Evolutionary conservation across 2,113 vertebrate genomes (phyloP), one percentile per base, ranked within the genome.

Genomic region (Plecotus auritus): DNA sequence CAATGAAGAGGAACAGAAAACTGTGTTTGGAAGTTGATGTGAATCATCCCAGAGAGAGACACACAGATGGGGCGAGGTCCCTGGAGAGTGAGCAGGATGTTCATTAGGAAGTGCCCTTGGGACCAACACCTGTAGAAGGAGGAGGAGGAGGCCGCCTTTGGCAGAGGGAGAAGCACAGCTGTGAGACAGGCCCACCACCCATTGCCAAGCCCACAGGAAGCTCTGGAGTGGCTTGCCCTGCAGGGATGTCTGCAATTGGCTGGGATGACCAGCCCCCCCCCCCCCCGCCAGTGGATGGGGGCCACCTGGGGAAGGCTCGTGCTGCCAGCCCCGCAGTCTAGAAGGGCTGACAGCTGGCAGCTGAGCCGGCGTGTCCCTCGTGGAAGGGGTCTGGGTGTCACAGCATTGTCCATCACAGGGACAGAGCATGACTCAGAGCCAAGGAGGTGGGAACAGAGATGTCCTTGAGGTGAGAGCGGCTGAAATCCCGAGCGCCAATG

Each of bases 311-410:
- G 72, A 32, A 42, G 47, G 45, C 0, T 22, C 17, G 56, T 76
- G 98, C 98, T 51, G 28, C 98, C 97, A 32, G 4, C 0, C 28
- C 42, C 49, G 30, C 67, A 26, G n/a, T 47, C 18, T 2, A 14
- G 59, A 74, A 7, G 10, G 61, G 64, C 7, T 1, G 32, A 47
- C 16, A 20, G 45, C 47, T 30, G 64, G 51, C 51, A 18, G 16
- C 9, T 66, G 32, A 40, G 20, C n/a, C 23, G 74, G 37, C 6
- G 1, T 23, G 23, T 28, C 66, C 83, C 69, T 84, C 67, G 6
- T 22, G 26, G 5, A 47, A 1, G 3, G 23, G n/a, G 61, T 14
- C 80, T 56, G 17, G 80, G 42, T 23, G 51, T 42, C 51, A 26
- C 17, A 9, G 49, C 42, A 11, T 20, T 70, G 56, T 56, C 47